Base-by-base conservation (phyloP, 2,888 invertebrate species). In the Gandaritis pyraliata region DNA sequence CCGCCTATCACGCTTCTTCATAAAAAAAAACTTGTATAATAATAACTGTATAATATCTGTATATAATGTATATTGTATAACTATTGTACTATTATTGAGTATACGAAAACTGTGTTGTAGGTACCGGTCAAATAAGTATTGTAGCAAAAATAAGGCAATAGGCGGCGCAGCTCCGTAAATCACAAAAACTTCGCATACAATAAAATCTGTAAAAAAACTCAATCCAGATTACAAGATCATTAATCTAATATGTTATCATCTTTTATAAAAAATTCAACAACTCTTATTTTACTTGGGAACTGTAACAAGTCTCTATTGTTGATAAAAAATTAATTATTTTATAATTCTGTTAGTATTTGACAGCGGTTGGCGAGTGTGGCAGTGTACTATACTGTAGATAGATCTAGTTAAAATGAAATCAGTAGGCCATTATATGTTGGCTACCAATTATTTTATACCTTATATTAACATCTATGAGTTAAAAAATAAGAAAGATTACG, bases 181-280 rank as follows among this genome's bases (percentile, higher is more conserved):
- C 72, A 80, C 77, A 80, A 81, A 55, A 83, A 80, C 79, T 78
- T 78, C 78, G 84, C 81, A 71, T 82, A 77, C 75, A 90, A 90
- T 91, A 91, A 90, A 91, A 89, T 91, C 88, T 91, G 82, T 86
- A 72, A 83, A 85, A 41, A 86, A 90, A 86, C 85, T 86, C 89
- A 92, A 90, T 89, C 92, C 92, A 91, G 92, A 92, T 87, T 92
- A 92, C 92, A 91, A 92, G 91, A 92, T 91, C 91, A 88, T 87
- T 86, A 84, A 79, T 91, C 88, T 91, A 88, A 88, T 90, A 89
- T 87, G 87, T 87, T 85, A 61, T 61, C 78, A 87, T 90, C 85
- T 86, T 88, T 88, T 90, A 88, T 90, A 90, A 90, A 90, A 90
- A 88, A 90, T 89, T 89, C 86, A 92, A 91, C 90, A 92, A 91